Evolutionary conservation across 2,888 invertebrate genomes (phyloP), one percentile per base, ranked within the genome.

Genomic region (Petrolisthes cinctipes): DNA sequence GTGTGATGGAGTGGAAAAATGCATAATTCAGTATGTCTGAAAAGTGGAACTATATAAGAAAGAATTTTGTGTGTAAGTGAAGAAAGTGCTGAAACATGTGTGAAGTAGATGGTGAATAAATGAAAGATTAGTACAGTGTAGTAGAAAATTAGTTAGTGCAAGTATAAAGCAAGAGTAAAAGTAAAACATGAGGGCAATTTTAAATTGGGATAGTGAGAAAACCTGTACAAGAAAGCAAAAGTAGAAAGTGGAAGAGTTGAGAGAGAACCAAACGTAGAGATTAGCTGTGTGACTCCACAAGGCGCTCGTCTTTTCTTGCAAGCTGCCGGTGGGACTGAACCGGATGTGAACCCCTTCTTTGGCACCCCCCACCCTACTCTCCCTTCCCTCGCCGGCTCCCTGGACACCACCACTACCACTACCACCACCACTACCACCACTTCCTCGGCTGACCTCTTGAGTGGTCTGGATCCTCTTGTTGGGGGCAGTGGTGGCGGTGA

Each of bases 351-450:
- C 68, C 37, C 82, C 82, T 51, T 68, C 87, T 68, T 71, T 68
- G 83, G 71, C 83, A 66, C 83, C 75, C 71, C 71, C 71, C 71
- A 71, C 61, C 61, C 9, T 20, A 14, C 71, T 20, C 14, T n/a
- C 71, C 71, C 71, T 20, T 71, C 71, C n/a, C 20, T 20, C 71
- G 83, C 83, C 83, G 80, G 87, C 84, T 80, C 79, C 83, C 83
- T 83, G 51, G 83, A 73, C 80, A 73, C 87, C 68, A 84, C 78
- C 76, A 56, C 83, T 76, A 84, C 84, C 66, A 83, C 83, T 76
- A 78, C 78, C 84, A 84, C 84, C 53, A 86, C 86, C 56, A 86
- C 86, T 71, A 83, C 87, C 79, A 83, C 87, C 83, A 83, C 83
- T 86, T 66, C 68, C 75, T 61, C 87, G 9, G 75, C 83, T 53